A percentile compares a stretch with the other conserved stretches of the same genome.
phyloP scores from a whole-genome alignment of 2,113 vertebrate species.

The Bothrops jararaca region DNA sequence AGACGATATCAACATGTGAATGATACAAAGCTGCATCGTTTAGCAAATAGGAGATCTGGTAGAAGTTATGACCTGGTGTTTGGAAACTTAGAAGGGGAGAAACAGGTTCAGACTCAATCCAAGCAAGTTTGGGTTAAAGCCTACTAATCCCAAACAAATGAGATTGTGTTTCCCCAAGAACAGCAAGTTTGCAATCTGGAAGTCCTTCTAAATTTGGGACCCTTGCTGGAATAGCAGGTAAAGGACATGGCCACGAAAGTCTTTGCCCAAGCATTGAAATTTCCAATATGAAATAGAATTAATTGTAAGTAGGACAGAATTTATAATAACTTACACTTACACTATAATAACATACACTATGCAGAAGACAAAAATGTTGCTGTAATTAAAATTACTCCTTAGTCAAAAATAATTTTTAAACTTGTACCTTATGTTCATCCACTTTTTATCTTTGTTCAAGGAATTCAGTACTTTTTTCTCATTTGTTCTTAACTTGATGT shows the following conservation, averaged over 20 bases:
- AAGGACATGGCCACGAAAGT: neutral
- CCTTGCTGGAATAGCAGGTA: neutral
- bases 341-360: neutral
- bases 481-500: slow-evolving; percentile 86
- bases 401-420: slow-evolving; percentile 25
- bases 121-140: neutral
- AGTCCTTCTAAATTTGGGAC: neutral
- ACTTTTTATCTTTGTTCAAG: slow-evolving; percentile 90
- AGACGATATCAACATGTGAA: neutral
- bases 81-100: neutral
- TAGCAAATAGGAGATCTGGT: neutral
- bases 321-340: neutral
- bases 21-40: neutral
- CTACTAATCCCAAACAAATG: neutral
- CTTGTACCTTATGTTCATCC: slow-evolving; percentile 85
- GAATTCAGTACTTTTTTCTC: slow-evolving; percentile 89
- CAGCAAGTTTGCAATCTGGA: neutral
- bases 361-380: neutral
- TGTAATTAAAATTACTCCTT: slow-evolving; percentile 21
- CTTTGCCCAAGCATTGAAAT: neutral
- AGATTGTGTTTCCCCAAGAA: neutral
- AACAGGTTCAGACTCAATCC: neutral
- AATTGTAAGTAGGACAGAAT: neutral
- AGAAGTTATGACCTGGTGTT: neutral
- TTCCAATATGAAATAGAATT: neutral